Base-by-base conservation (phyloP, 2,888 invertebrate species). In the Eudemis profundana region DNA sequence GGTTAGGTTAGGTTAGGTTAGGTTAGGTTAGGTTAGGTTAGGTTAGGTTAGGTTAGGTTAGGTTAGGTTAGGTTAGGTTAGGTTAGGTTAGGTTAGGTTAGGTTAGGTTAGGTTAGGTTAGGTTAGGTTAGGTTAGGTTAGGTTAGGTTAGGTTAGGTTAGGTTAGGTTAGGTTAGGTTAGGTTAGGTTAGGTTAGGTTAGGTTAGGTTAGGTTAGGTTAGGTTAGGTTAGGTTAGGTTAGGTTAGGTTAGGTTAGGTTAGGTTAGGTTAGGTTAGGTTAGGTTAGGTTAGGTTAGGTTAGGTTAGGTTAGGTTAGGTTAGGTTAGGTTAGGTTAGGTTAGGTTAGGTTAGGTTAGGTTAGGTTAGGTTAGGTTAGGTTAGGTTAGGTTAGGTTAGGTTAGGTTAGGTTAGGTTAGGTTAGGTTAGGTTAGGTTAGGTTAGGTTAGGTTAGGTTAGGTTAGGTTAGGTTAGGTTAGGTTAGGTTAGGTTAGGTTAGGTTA, bases 371-470 rank as follows among this genome's bases (percentile, higher is more conserved):
- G 51, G 51, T 51, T 51, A 51, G 51, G 51, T 51, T 51, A 51
- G 51, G 51, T 33, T 33, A 56, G 56, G 56, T 56, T 56, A 56
- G 56, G 56, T 56, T 56, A 59, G 59, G 59, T 59, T 59, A 59
- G 59, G 59, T 59, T 59, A 59, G 59, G 59, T 59, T 59, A 59
- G 59, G 59, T 59, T 59, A 59, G 59, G 59, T 59, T 59, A 59
- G 59, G 59, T 59, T 59, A 59, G 59, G 59, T 59, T 59, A 59
- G 59, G 59, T 40, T 38, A 40, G 38, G 38, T 40, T 38, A 40
- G 56, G 56, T 56, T 56, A 56, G 56, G 56, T 56, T 56, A 56
- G 56, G 56, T 56, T 56, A 23, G 40, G 56, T 38, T 56, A 40
- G 40, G 56, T 59, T 59, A 59, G 59, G 59, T 59, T 59, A 59